A percentile compares a stretch with the other conserved stretches of the same genome.
These are phyloP conservation scores for Mohoua ochrocephala DNA, from an alignment of 2,113 vertebrate genomes.

Conservation along the genomic window DNA sequence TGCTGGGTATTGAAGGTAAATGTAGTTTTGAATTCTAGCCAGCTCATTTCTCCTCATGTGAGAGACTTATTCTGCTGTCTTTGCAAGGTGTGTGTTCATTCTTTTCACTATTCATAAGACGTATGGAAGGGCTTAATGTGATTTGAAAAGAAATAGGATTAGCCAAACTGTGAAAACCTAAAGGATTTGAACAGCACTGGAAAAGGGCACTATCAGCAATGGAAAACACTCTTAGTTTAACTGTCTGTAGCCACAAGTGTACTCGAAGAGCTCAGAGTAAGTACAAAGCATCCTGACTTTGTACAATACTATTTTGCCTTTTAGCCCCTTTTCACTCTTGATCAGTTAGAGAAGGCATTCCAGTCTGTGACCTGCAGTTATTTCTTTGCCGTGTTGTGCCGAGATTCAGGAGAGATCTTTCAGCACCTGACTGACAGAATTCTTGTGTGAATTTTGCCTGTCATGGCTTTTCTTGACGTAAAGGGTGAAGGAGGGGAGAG, in stretches of 20 bases:
- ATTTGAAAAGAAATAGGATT: constrained; percentile 72
- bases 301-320: background rate
- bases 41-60: constrained; percentile 29
- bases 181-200: constrained; percentile 38
- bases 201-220: background rate
- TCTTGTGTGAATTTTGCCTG: background rate
- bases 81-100: constrained; percentile 67
- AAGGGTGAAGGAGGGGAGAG: background rate
- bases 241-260: background rate
- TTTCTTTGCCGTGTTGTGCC: background rate
- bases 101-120: constrained; percentile 65
- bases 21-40: constrained; percentile 37
- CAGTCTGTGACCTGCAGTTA: background rate
- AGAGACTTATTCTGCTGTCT: constrained; percentile 48
- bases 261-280: background rate
- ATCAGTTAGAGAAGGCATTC: background rate
- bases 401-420: background rate
- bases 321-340: background rate
- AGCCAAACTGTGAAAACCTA: constrained; percentile 49
- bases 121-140: constrained; percentile 57
- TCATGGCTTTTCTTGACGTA: background rate
- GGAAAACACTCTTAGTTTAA: background rate
- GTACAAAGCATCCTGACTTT: background rate
- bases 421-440: background rate
- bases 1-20: constrained; percentile 16